Percentiles rank a stretch among this genome's conserved stretches.
phyloP scores from a whole-genome alignment of 2,797 vertebrate genomes.

The Balearica regulorum region DNA sequence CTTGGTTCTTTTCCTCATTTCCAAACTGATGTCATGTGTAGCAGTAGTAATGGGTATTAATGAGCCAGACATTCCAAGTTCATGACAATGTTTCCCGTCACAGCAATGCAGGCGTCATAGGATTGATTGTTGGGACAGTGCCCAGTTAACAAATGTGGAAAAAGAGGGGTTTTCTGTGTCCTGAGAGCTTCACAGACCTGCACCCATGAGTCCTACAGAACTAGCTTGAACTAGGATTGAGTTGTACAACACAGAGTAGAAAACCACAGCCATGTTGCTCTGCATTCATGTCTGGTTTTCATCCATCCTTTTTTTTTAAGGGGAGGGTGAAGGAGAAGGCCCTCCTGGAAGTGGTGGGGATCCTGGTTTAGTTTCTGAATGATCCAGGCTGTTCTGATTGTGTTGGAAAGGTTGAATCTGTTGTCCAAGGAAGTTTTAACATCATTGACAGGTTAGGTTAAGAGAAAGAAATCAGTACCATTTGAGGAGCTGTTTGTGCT shows the following conservation, averaged over 20 bases:
- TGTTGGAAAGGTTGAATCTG: not conserved
- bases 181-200: not conserved
- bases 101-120: not conserved
- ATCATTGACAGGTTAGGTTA: not conserved
- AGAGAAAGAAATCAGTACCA: not conserved
- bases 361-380: not conserved
- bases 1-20: not conserved
- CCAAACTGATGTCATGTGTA: not conserved
- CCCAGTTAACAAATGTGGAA: not conserved
- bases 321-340: not conserved
- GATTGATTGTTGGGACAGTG: not conserved
- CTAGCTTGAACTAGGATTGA: not conserved
- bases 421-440: not conserved
- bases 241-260: not conserved
- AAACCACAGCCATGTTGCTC: not conserved
- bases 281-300: not conserved
- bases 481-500: not conserved
- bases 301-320: not conserved
- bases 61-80: constrained; percentile 37
- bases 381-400: not conserved
- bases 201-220: not conserved
- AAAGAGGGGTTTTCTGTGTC: not conserved
- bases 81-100: not conserved
- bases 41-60: constrained; percentile 15
- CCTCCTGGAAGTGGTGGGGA: not conserved